A percentile compares a stretch with the other conserved stretches of the same genome.
Conservation (phyloP, 2,113 vertebrate species). For the Calypte anna region DNA sequence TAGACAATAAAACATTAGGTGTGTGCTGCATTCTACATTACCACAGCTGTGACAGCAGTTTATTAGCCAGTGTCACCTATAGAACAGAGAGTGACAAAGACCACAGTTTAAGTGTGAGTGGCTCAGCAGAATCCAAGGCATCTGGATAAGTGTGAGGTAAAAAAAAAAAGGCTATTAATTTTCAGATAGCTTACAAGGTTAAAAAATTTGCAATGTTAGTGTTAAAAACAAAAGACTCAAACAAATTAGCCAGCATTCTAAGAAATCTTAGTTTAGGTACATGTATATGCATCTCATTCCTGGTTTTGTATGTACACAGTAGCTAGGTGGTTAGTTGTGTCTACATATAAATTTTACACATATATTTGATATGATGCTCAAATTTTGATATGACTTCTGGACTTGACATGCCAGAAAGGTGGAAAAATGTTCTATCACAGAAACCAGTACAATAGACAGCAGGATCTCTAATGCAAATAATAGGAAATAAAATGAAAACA, state of each 20-base stretch:
- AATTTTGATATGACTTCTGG: background rate
- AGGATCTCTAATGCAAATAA: background rate
- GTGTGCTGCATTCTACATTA: background rate
- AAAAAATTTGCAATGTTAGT: background rate
- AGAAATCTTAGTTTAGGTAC: background rate
- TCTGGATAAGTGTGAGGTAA: background rate
- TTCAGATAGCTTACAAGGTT: background rate
- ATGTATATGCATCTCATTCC: background rate
- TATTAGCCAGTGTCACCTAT: background rate
- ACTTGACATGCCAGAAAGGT: background rate
- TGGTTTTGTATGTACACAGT: background rate
- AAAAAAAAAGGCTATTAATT: background rate
- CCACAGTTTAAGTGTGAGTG: background rate
- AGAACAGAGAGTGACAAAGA: background rate
- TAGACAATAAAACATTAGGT: background rate
- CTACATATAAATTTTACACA: background rate
- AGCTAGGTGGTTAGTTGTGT: background rate
- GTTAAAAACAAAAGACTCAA: background rate
- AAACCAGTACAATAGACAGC: background rate
- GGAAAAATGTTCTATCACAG: background rate
- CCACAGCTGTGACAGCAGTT: background rate
- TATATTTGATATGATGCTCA: background rate
- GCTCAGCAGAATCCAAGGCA: background rate
- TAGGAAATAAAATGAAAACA: background rate
- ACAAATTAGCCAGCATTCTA: background rate